Evolutionary conservation across 2,113 vertebrate genomes (phyloP), one percentile per base, ranked within the genome.

Genomic region (Paedocypris sp.): DNA sequence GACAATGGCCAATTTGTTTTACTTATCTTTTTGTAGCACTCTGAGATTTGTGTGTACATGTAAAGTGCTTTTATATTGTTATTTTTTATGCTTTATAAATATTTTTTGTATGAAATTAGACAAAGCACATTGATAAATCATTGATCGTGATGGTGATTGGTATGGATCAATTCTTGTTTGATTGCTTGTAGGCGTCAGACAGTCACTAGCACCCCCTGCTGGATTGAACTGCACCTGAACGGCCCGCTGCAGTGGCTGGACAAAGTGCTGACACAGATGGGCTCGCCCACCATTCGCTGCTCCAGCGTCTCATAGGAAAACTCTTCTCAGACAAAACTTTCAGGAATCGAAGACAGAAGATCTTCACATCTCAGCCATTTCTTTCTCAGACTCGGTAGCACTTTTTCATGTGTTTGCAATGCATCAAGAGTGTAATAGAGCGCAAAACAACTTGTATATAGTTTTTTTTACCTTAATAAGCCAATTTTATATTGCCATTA

Each of bases 211-310:
- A 99, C 95, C 73, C 95, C 95, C 75, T 99, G 95, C 87, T 99
- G 95, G 95, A 99, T 99, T 0, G 95, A 99, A 73, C 91, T 99
- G 70, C 95, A 99, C 73, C 89, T 99, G 18, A 98, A 99, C 0
- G 95, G 95, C 1, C 95, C 95, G 19, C 49, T 99, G 79, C 95
- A 99, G 79, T 98, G 94, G 95, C 85, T 99, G 25, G 95, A 99
- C 84, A 98, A 98, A 77, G 94, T 99, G 63, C 91, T 99, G 2
- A 99, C 94, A 0, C 95, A 99, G 26, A 99, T 98, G 95, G 95
- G 94, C 68, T 98, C 95, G 36, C 95, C 95, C 0, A 91, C 83
- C 58, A 92, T 97, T 64, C 91, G 90, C 43, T 99, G 95, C 56
- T 99, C 95, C 79, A 99, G 94, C 2, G 92, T 98, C 73, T 98